Evolutionary conservation across 92 coral and sea anemone species (phyloP).

Genomic region (Zoanthus sociatus): DNA sequence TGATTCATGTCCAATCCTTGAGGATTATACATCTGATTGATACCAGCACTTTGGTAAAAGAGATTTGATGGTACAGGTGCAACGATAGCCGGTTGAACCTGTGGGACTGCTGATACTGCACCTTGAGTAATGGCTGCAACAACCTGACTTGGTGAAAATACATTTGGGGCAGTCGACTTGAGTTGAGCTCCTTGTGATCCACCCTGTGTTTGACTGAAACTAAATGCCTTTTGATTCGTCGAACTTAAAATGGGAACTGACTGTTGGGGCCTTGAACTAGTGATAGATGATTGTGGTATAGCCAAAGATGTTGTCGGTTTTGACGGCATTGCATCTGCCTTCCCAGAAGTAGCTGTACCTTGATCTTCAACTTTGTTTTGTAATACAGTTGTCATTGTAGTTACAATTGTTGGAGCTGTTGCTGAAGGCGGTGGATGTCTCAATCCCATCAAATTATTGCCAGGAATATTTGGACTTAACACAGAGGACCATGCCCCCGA

Average conservation of each 20-base stretch:
- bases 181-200: constrained; percentile 23
- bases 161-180: constrained; percentile 15
- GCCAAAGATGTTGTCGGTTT: neutral
- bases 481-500: constrained; percentile 38
- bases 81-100: constrained; percentile 47
- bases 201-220: neutral
- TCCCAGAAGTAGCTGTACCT: neutral
- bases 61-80: constrained; percentile 66
- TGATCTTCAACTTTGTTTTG: constrained; percentile 29
- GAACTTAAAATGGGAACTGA: neutral
- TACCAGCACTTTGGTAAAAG: constrained; percentile 74
- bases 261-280: constrained; percentile 19
- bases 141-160: constrained; percentile 26
- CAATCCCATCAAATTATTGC: constrained; percentile 31
- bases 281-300: neutral
- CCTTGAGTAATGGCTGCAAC: neutral
- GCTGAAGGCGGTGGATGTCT: constrained; percentile 50
- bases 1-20: constrained; percentile 75
- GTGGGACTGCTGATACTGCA: constrained; percentile 42
- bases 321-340: neutral
- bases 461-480: neutral
- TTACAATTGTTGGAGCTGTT: constrained; percentile 41
- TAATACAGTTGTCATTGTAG: neutral
- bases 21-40: constrained; percentile 73
- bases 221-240: constrained; percentile 19